Conservation (phyloP, 2,113 vertebrate species). For the Lepisosteus osseus region DNA sequence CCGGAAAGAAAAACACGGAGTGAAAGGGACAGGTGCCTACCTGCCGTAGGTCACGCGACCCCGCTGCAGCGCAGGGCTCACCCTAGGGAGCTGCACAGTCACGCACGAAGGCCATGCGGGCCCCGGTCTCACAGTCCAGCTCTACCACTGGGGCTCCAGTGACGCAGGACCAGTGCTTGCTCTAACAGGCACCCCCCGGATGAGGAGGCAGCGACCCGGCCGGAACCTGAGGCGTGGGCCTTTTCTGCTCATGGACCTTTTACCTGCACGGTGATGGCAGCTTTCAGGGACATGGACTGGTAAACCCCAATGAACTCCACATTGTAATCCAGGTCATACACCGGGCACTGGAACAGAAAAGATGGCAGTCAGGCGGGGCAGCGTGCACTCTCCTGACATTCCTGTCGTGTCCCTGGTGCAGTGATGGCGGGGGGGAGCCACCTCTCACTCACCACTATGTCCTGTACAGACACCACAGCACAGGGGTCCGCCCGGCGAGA, state of each 20-base stretch:
- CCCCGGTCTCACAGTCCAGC: too few species aligned
- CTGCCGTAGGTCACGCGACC: too few species aligned
- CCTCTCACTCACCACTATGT: constrained; percentile 67
- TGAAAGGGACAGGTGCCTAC: too few species aligned
- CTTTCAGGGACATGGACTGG: constrained; percentile 76
- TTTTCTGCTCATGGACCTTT: constrained; percentile 8
- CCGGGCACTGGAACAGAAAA: constrained; percentile 63
- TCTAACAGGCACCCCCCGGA: too few species aligned
- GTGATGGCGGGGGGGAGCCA: background rate
- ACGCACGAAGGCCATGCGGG: too few species aligned
- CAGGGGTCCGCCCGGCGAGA: constrained; percentile 65
- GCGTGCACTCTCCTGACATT: background rate
- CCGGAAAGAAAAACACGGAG: background rate
- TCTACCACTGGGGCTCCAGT: too few species aligned
- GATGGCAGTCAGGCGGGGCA: background rate
- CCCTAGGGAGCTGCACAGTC: too few species aligned
- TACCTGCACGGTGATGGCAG: constrained; percentile 74
- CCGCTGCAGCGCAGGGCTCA: too few species aligned
- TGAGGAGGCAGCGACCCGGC: too few species aligned
- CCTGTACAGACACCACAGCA: constrained; percentile 73
- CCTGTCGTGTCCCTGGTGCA: background rate
- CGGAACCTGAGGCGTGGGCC: too few species aligned
- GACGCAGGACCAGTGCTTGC: too few species aligned
- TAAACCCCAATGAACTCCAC: constrained; percentile 76
- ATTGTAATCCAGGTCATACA: constrained; percentile 74